Base-by-base conservation (phyloP, 2,113 vertebrate genomes). In the Lepisosteus osseus region DNA sequence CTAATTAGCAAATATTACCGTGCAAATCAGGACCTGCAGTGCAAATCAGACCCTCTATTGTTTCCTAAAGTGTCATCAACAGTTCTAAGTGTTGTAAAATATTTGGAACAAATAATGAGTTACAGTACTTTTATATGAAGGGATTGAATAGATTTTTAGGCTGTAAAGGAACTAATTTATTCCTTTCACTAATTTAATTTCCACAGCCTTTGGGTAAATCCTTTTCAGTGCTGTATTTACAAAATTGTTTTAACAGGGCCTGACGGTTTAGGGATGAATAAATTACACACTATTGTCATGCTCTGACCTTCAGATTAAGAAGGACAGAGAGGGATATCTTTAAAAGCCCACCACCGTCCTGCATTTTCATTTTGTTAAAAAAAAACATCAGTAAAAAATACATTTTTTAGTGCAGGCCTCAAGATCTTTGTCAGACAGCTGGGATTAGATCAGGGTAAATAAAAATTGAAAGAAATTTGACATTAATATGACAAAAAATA, bases 241-340 rank as follows among this genome's bases (percentile, higher is more conserved):
- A 72, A 42, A 72, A 44, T 40, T 67, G 11, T 67, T 59, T 56
- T 67, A 67, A 72, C 54, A 13, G 54, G 41, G 14, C 41, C 63
- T 66, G 63, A 66, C 71, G 43, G 40, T 67, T 54, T 67, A 59
- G 56, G 54, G 71, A 72, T 65, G 61, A 15, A 72, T 55, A 51
- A 54, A 14, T 51, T 65, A 54, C 61, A 43, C 61, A 11, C 51
- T 1, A 51, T 57, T 65, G 41, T 72, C 11, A 56, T 57, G 63
- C 56, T n/a, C 64, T 67, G 71, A 72, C 64, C 71, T 72, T 72
- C 64, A 56, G 55, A 66, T 72, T 72, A 56, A 64, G 13, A 54
- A 72, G 40, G 29, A 29, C 29, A 29, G 29, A 29, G 29, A 29
- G 29, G 29, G 29, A 29, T 29, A 29, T 29, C 29, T 29, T 29